phyloP scores from a whole-genome alignment of 2,113 vertebrate genomes.

The Syrmaticus mikado region DNA sequence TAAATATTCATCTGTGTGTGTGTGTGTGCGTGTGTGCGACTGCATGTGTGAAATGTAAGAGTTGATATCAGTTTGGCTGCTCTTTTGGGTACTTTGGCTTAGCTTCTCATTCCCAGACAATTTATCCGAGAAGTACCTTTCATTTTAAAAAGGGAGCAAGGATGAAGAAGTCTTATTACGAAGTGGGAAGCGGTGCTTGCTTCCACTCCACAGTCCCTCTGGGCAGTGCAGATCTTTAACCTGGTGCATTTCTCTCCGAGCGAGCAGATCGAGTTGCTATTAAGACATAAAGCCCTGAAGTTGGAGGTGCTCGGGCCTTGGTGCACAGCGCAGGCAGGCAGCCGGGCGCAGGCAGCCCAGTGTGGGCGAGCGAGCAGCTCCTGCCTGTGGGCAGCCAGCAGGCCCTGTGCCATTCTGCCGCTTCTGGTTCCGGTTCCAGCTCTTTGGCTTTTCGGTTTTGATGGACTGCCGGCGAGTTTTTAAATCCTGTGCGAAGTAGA shows the following conservation, averaged over 20 bases:
- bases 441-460: neutral
- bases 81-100: neutral
- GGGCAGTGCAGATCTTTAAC: slow-evolving; percentile 20
- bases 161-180: slow-evolving; percentile 34
- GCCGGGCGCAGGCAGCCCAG: neutral
- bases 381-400: slow-evolving; percentile 2
- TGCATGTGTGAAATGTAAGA: neutral
- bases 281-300: neutral
- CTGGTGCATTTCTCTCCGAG: neutral
- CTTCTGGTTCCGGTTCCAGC: neutral
- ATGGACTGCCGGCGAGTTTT: slow-evolving; percentile 53
- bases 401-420: neutral
- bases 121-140: slow-evolving; percentile 10
- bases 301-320: neutral
- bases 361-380: neutral
- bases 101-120: neutral
- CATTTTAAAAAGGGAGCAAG: neutral
- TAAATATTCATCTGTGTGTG: neutral
- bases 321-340: neutral
- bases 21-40: neutral
- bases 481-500: slow-evolving; percentile 30
- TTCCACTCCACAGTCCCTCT: neutral
- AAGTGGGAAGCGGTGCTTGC: slow-evolving; percentile 35
- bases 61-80: neutral
- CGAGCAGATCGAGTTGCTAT: neutral